Evolutionary conservation across 2,113 vertebrate genomes (phyloP).

Genomic region (Nibea albiflora): DNA sequence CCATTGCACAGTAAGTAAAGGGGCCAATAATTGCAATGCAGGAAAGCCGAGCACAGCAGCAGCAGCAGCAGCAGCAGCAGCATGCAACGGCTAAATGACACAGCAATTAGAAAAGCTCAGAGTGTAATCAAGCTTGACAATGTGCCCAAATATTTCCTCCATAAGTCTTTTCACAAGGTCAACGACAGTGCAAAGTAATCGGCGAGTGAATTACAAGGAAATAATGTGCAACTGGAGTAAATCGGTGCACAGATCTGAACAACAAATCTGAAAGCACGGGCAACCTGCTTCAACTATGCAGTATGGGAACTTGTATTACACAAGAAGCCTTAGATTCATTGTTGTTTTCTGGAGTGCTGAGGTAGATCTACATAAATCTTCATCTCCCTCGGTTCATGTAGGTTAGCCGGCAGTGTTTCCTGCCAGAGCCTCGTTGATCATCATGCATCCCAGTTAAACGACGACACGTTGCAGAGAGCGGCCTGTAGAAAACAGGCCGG

Average conservation of each 20-base stretch:
- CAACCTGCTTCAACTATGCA: not conserved
- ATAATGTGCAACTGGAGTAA: conserved; percentile 16
- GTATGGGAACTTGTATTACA: not conserved
- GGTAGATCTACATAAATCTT: not conserved
- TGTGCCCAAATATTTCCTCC: conserved; percentile 36
- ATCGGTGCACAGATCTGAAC: conserved; percentile 10
- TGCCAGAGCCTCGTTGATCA: conserved; percentile 31
- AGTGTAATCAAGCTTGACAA: conserved; percentile 61
- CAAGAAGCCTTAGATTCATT: not conserved
- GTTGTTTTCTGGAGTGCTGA: not conserved
- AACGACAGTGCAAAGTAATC: conserved; percentile 11
- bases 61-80: conserved; percentile 3
- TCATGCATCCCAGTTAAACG: conserved; percentile 17
- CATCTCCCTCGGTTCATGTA: not conserved
- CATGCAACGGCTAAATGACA: conserved; percentile 34
- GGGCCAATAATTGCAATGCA: conserved; percentile 5
- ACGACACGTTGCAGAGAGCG: not conserved
- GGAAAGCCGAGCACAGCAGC: conserved; percentile 23
- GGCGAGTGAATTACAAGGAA: conserved; percentile 22
- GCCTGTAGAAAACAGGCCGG: conserved; percentile 19
- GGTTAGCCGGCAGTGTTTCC: conserved; percentile 9
- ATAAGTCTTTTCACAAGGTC: conserved; percentile 39
- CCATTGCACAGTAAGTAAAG: not conserved
- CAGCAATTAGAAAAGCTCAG: conserved; percentile 53
- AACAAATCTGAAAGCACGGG: not conserved